phyloP scores from a whole-genome alignment of 2,888 invertebrate species.

The Xestia xanthographa region DNA sequence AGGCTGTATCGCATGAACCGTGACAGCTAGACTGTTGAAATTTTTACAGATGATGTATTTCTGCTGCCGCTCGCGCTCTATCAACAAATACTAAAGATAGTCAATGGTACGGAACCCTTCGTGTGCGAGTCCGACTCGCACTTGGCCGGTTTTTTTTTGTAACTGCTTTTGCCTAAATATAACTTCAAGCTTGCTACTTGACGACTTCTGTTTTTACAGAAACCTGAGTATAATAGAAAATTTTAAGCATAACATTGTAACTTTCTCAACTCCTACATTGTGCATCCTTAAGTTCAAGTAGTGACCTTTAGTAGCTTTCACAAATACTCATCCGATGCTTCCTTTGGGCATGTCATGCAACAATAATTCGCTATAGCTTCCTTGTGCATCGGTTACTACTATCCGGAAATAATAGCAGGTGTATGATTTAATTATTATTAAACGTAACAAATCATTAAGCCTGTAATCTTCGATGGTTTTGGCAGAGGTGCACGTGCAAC shows the following conservation, averaged over 20 bases:
- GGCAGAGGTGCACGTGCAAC: neutral
- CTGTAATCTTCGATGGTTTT: neutral
- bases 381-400: constrained; percentile 11
- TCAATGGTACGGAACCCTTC: no score
- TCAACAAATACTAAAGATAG: no score
- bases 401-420: constrained; percentile 5
- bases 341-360: constrained; percentile 45
- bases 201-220: neutral
- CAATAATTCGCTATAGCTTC: constrained; percentile 7
- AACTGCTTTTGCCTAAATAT: neutral
- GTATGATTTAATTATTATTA: constrained; percentile 6
- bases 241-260: constrained; percentile 6
- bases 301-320: constrained; percentile 48
- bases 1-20: no score
- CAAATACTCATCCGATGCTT: constrained; percentile 41
- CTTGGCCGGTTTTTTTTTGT: no score
- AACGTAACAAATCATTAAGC: neutral
- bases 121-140: no score
- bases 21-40: no score
- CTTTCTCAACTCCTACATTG: constrained; percentile 30
- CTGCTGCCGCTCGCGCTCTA: no score
- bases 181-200: neutral
- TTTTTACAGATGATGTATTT: no score
- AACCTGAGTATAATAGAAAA: neutral
- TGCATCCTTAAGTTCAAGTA: constrained; percentile 32